phyloP scores from a whole-genome alignment of 2,797 vertebrate genomes.

The Brachymystax lenok region DNA sequence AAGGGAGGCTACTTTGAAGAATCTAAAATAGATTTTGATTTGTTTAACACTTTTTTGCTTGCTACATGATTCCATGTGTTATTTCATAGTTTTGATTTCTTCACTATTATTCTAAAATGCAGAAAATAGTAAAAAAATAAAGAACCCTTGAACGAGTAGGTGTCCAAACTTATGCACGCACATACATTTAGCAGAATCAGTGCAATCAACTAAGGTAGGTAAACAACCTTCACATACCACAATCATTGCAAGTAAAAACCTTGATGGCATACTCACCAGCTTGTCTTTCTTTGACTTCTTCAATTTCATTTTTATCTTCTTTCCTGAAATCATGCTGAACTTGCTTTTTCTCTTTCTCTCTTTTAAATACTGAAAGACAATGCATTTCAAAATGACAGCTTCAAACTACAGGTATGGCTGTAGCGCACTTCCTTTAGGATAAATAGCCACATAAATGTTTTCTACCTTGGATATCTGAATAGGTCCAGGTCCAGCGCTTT shows the following conservation, averaged over 20 bases:
- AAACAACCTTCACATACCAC: too few species aligned
- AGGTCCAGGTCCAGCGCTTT: conserved; percentile 81
- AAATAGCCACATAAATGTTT: not conserved
- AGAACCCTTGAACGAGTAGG: too few species aligned
- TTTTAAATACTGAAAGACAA: conserved; percentile 82
- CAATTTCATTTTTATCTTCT: conserved; percentile 95
- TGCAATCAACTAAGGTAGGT: not conserved
- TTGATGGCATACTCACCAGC: conserved; percentile 75
- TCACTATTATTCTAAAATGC: too few species aligned
- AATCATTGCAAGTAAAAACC: not conserved
- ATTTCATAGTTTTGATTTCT: too few species aligned
- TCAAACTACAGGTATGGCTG: not conserved
- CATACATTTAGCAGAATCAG: too few species aligned
- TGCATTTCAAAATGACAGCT: not conserved
- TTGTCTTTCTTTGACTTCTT: conserved; percentile 94
- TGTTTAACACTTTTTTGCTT: too few species aligned
- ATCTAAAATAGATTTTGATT: too few species aligned
- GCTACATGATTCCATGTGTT: too few species aligned
- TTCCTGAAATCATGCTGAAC: conserved; percentile 95
- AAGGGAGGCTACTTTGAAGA: too few species aligned
- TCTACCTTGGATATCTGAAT: conserved; percentile 91
- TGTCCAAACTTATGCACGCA: too few species aligned
- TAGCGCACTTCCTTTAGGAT: too few species aligned
- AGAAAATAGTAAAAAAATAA: too few species aligned
- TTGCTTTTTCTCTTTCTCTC: conserved; percentile 86